Percentiles rank a stretch among this genome's conserved stretches.
Conservation (phyloP, 2,888 invertebrate genomes). For the Dasypolia templi region DNA sequence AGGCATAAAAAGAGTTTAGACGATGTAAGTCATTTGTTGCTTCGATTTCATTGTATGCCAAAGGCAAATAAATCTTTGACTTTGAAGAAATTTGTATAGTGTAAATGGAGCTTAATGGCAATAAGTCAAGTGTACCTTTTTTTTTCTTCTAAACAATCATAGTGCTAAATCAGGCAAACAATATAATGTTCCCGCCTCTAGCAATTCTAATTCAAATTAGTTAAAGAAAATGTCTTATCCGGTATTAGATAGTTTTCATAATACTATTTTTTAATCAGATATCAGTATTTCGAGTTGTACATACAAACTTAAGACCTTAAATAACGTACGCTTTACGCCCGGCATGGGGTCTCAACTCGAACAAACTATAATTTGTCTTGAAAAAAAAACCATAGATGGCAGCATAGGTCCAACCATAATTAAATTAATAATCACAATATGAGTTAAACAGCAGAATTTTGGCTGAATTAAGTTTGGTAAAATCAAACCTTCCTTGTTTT, state of each 20-base stretch:
- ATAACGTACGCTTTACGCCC: too few relatives aligned
- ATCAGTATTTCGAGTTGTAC: constrained; percentile 21
- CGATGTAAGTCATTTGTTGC: background rate
- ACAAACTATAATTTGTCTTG: too few relatives aligned
- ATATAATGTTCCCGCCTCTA: constrained; percentile 35
- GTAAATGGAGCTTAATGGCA: background rate
- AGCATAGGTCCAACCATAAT: too few relatives aligned
- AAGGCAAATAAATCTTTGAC: too few relatives aligned
- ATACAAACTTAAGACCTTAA: constrained; percentile 7
- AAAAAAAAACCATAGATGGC: too few relatives aligned
- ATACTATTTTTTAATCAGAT: constrained; percentile 25
- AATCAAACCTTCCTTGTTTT: too few relatives aligned
- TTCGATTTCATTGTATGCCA: background rate
- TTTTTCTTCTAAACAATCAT: background rate
- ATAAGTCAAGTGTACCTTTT: background rate
- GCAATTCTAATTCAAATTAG: constrained; percentile 34
- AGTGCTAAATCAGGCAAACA: constrained; percentile 7
- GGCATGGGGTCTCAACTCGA: too few relatives aligned
- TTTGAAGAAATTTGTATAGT: background rate
- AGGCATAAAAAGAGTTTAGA: background rate
- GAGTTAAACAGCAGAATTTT: too few relatives aligned
- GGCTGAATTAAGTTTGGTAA: too few relatives aligned
- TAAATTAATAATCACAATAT: too few relatives aligned
- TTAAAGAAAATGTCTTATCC: constrained; percentile 8
- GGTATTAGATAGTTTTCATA: constrained; percentile 22